Base-by-base conservation (phyloP, 2,888 invertebrate species). In the Clitarchus hookeri region DNA sequence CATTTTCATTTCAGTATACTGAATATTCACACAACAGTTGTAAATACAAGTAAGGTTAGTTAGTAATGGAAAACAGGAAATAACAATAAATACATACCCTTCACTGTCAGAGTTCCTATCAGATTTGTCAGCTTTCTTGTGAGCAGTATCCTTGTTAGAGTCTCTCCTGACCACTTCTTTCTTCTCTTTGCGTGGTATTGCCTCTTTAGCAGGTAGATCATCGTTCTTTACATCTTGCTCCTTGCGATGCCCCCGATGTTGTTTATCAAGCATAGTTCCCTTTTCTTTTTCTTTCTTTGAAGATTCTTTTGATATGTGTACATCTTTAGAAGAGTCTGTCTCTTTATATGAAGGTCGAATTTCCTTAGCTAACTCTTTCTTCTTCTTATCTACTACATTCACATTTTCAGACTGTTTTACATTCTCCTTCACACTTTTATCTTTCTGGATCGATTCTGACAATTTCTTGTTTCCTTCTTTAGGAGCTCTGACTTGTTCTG, bases 351-450 rank as follows among this genome's bases (percentile, higher is more conserved):
- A 8, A 16, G 65, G 65, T 65, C n/a, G 19, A 8, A 23, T 65
- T 65, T 65, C 65, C 65, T 65, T 65, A 19, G 8, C n/a, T 3
- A n/a, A n/a, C n/a, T 65, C 65, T 65, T 65, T 65, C 65, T 65
- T n/a, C 23, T 65, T 82, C 44, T 26, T 82, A 36, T 82, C 82
- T 79, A 13, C 79, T 23, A 89, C 89, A 25, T 88, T 79, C 83
- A 88, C 86, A 27, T 82, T 86, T 53, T 84, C 85, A 86, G 86
- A 83, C 78, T 89, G 87, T 19, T 85, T 83, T 48, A 89, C 88
- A 19, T 90, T 89, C 36, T 86, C 83, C 85, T 89, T 88, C 16
- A 88, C 87, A 77, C 88, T 85, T 86, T 89, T 89, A 48, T 90
- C 89, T 48, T 86, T 8, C 79, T 44, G 85, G 13, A 13, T 86